phyloP scores from a whole-genome alignment of 2,797 vertebrate species.

The Telmatherina bonti region DNA sequence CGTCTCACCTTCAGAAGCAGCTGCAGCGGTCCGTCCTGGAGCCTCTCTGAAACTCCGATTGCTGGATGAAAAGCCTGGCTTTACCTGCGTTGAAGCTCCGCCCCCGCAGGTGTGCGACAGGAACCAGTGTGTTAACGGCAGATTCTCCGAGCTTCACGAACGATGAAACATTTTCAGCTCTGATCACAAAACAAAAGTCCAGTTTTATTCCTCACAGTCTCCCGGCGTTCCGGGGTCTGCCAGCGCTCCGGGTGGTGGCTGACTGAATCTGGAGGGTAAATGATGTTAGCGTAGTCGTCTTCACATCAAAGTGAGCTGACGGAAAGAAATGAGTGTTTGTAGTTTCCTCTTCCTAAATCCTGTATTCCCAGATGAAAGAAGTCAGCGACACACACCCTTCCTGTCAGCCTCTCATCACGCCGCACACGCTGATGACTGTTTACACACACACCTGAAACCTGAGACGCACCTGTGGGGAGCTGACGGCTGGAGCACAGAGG shows the following conservation, averaged over 20 bases:
- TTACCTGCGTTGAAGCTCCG: conserved; percentile 56
- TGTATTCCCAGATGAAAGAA: conserved; percentile 68
- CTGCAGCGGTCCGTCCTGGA: conserved; percentile 23
- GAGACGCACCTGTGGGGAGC: conserved; percentile 31
- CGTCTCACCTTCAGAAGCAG: conserved; percentile 58
- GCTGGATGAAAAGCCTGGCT: conserved; percentile 31
- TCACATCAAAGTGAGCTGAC: conserved; percentile 55
- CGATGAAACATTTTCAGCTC: neutral
- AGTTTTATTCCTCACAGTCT: neutral
- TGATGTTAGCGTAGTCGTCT: neutral
- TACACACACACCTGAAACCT: conserved; percentile 60
- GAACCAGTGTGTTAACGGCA: neutral
- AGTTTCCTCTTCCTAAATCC: conserved; percentile 74
- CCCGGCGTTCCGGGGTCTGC: neutral
- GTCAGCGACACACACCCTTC: conserved; percentile 67
- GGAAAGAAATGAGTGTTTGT: conserved; percentile 73
- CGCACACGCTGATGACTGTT: conserved; percentile 72
- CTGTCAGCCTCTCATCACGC: conserved; percentile 60
- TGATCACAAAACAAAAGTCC: neutral
- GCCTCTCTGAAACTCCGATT: conserved; percentile 11
- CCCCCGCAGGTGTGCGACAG: conserved; percentile 59
- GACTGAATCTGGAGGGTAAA: neutral
- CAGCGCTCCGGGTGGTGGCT: neutral
- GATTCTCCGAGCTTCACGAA: neutral
- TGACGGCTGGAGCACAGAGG: neutral